Evolutionary conservation across 2,113 vertebrate genomes (phyloP), one percentile per base, ranked within the genome.

Genomic region (Prochilodus magdalenae): DNA sequence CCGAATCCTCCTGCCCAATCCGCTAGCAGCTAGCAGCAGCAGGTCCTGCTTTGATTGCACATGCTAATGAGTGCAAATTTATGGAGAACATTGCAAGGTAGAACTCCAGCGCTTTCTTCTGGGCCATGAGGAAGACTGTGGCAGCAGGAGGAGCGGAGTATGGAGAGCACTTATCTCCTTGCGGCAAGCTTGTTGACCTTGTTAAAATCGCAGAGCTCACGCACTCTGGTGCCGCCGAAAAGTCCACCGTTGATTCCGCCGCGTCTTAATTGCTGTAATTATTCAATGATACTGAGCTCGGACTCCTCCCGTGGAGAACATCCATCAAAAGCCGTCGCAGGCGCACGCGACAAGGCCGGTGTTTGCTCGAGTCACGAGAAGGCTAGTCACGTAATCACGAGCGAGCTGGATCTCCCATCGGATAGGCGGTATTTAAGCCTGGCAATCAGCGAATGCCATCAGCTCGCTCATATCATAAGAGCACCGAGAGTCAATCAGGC

Each of bases 1-100:
- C 66, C 67, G 44, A 79, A 79, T 36, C 60, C 26, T 33, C 53
- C 55, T 44, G 55, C 40, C 36, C 51, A 80, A 70, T 30, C 33
- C 40, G 60, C 11, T 30, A 63, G 14, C 51, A n/a, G n/a, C n/a
- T n/a, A n/a, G n/a, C 24, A 71, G 49, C 73, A 44, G 13, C 49
- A 72, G 36, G 49, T 18, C 36, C 75, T 77, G 73, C 59, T 59
- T 79, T 84, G 53, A 60, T 80, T 47, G 18, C 13, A 15, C 66
- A 69, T 69, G 71, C 51, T 79, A 80, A 81, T 84, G 66, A 83
- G 70, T 83, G 66, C 51, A 74, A 77, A 83, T 83, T 71, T 77
- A 62, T 77, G 57, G 81, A 47, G 20, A 65, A 71, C 26, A 55
- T 65, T 47, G 26, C 49, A 79, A 79, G 60, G 67, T 65, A 36